Base-by-base conservation (phyloP, 2,113 vertebrate genomes). In the Apodemus speciosus region DNA sequence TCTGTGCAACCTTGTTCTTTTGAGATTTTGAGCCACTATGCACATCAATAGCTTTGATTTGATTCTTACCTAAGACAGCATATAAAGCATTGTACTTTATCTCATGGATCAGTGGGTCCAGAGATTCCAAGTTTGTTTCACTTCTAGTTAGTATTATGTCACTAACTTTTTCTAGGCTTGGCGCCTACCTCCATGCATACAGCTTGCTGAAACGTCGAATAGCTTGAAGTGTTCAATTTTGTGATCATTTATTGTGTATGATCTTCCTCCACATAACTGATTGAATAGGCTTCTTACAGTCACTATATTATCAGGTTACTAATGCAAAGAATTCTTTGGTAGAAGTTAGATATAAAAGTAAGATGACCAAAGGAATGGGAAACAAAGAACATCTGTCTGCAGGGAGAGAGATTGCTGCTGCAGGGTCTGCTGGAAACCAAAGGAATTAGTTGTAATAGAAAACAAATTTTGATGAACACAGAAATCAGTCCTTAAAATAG, bases 331-430 rank as follows among this genome's bases (percentile, higher is more conserved):
- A 38, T 30, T 60, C 4, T 84, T 25, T 69, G 46, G 51, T 32
- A 90, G 21, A 92, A 89, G 9, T 49, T 69, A 83, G 85, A 77
- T 64, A 84, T 73, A 40, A 72, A 90, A 83, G 40, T 40, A 68
- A 76, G 35, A 69, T 66, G 60, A 75, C 43, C 8, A 49, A 16
- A 16, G 30, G 27, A 30, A 73, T 75, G 6, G 11, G 18, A 40
- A 81, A 77, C 35, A 66, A 60, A 94, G 91, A 32, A 2, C 21
- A 62, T 90, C 58, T 77, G 32, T 81, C 66, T 83, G 27, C 8
- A 49, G 35, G 90, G n/a, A 38, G 6, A 77, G 30, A 92, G 4
- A 8, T 92, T 72, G 35, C 9, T 13, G 85, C 27, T 35, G 21
- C 75, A 40, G 76, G 18, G 8, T 16, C 60, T 35, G 15, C 30